Evolutionary conservation across 1,140 invertebrate species (phyloP).

Genomic region (Aphaenogaster floridana): DNA sequence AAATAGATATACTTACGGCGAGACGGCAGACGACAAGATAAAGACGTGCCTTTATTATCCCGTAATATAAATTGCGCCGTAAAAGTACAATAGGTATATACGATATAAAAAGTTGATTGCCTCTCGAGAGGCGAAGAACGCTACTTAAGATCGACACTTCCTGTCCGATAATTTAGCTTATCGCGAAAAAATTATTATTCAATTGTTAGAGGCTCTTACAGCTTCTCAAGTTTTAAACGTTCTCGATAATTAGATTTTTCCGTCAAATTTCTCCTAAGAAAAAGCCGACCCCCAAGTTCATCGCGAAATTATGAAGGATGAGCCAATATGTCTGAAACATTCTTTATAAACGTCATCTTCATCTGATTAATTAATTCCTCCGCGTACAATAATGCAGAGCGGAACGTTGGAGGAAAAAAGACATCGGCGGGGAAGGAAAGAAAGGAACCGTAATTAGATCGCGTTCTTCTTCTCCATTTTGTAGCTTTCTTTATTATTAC

Average conservation of each 20-base stretch:
- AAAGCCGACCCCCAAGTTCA: conserved; percentile 6
- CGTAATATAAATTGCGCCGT: conserved; percentile 26
- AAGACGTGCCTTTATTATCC: conserved; percentile 6
- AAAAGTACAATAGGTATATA: conserved; percentile 16
- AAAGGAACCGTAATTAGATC: conserved; percentile 34
- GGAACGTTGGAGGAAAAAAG: background rate
- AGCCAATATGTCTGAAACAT: conserved; percentile 24
- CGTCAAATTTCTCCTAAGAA: conserved; percentile 17
- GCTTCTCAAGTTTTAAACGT: conserved; percentile 24
- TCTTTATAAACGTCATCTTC: conserved; percentile 49
- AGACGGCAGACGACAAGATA: conserved; percentile 32
- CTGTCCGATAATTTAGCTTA: conserved; percentile 36
- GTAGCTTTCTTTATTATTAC: conserved; percentile 56
- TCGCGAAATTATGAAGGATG: conserved; percentile 50
- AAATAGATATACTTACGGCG: conserved; percentile 33
- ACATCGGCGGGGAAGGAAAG: background rate
- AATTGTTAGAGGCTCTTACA: conserved; percentile 15
- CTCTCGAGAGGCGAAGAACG: conserved; percentile 5
- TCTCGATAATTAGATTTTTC: conserved; percentile 24
- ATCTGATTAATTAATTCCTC: conserved; percentile 45
- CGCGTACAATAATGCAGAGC: conserved; percentile 44
- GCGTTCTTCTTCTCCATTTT: conserved; percentile 29
- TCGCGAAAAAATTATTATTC: conserved; percentile 50
- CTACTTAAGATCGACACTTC: conserved; percentile 39
- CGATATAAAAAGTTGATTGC: conserved; percentile 28